Evolutionary conservation across 2,888 invertebrate species (phyloP), one percentile per base, ranked within the genome.

Genomic region (Sminthurinus aureus): DNA sequence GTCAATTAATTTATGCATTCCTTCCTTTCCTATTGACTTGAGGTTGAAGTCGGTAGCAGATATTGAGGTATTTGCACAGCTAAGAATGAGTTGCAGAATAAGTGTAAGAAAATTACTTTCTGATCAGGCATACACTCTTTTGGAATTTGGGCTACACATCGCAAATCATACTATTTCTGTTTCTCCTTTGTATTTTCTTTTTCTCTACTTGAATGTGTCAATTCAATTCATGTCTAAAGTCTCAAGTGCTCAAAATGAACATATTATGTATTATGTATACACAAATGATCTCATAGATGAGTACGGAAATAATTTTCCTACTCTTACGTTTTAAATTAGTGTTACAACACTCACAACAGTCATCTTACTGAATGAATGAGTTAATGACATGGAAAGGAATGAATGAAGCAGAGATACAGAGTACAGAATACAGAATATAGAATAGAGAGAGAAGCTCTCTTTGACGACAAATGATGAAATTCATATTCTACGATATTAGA

Each of bases 291-390:
- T 18, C 9, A 58, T 58, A 58, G 4, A 71, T 69, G 67, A 24
- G 71, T 24, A 71, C 71, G 71, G 71, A 71, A 71, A 71, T 26
- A 71, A 24, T 71, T 71, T 71, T 52, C 51, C 8, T 77, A 58
- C 58, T 12, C 3, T 24, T 24, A 24, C 24, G 15, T 71, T 24
- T 13, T 24, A 24, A 24, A 71, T 71, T 71, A 69, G 11, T n/a
- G 22, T 69, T 9, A 69, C 69, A 20, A 15, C 69, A 71, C 24
- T 71, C 71, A 71, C 9, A 58, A 3, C 2, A 58, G 9, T 58
- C 58, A 58, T 58, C 58, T 15, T 13, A 58, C 58, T 15, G 58
- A 58, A 2, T 15, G 18, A 58, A 58, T 38, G 38, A 6, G 3
- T 38, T 1, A 38, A 38, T 38, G 38, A 6, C 1, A 38, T 38